These are phyloP conservation scores for Nasonovia ribisnigri DNA, from an alignment of 2,888 invertebrate genomes.

Conservation along the genomic window DNA sequence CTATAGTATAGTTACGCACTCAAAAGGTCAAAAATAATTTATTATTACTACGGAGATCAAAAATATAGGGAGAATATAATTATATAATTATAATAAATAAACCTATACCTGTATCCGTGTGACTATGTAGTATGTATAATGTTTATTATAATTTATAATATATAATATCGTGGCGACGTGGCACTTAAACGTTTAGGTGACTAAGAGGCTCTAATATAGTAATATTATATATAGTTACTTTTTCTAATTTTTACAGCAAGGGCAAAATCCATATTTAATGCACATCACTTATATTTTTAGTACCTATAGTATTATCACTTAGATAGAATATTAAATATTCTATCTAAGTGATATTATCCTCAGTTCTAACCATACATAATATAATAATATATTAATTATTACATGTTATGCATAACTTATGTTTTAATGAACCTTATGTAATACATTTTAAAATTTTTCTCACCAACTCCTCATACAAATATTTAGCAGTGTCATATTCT, in stretches of 20 bases:
- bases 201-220: background rate
- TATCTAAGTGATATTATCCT: too few relatives aligned
- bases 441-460: too few relatives aligned
- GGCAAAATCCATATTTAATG: conserved; percentile 3
- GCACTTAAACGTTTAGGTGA: background rate
- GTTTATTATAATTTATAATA: background rate
- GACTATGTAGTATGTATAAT: too few relatives aligned
- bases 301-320: too few relatives aligned
- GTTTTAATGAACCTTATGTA: too few relatives aligned
- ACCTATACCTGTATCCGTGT: background rate
- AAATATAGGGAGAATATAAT: background rate
- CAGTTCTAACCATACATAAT: too few relatives aligned
- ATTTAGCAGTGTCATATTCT: too few relatives aligned
- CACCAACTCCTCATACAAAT: too few relatives aligned
- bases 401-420: too few relatives aligned
- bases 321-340: too few relatives aligned
- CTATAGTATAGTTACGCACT: background rate
- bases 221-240: background rate
- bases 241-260: background rate
- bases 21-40: background rate
- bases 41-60: background rate
- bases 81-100: too few relatives aligned
- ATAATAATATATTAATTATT: too few relatives aligned
- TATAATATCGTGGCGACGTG: background rate
- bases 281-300: background rate